Evolutionary conservation across 2,113 vertebrate species (phyloP).

Genomic region (Tyto alba): DNA sequence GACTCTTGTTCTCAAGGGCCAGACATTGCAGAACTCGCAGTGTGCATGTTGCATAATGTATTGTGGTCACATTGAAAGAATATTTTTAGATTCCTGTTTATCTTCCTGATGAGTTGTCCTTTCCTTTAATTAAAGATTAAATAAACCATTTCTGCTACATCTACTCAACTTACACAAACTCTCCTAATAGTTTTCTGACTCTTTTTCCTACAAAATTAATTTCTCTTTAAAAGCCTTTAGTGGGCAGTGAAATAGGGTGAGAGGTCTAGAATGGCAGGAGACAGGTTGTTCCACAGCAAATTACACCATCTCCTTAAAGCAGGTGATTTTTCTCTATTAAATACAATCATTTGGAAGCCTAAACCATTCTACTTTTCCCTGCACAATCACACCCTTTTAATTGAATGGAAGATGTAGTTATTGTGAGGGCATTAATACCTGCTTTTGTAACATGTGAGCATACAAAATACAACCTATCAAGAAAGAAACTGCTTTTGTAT

Average conservation of each 20-base stretch:
- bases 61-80: background rate
- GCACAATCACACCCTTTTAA: background rate
- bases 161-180: background rate
- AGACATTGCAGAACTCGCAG: accelerated
- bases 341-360: background rate
- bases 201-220: background rate
- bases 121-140: background rate
- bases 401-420: background rate
- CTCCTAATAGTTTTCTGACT: background rate
- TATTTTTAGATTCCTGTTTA: background rate
- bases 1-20: background rate
- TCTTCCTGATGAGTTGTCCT: background rate
- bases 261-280: background rate
- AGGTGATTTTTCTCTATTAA: background rate
- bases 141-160: background rate
- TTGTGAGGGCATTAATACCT: background rate
- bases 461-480: background rate
- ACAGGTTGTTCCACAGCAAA: background rate
- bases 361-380: background rate
- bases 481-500: background rate
- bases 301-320: background rate
- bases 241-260: background rate
- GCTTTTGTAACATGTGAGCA: background rate
- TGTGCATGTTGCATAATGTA: background rate
- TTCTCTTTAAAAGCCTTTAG: background rate